A percentile compares a stretch with the other conserved stretches of the same genome.
These are phyloP conservation scores for Cryptoblepharus egeriae DNA, from an alignment of 2,797 vertebrate genomes.

Conservation along the genomic window DNA sequence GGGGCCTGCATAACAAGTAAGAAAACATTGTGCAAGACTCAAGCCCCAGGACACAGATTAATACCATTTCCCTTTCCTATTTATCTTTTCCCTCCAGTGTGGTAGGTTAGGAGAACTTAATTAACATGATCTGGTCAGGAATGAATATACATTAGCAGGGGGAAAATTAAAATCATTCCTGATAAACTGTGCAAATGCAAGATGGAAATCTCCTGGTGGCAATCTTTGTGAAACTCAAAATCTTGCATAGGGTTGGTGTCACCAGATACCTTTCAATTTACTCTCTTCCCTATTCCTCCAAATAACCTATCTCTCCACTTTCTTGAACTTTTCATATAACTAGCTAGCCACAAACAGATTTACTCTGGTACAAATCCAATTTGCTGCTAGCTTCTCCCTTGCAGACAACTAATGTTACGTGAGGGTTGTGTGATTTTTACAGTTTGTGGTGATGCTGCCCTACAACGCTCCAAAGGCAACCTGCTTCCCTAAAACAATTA, in stretches of 20 bases:
- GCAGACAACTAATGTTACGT: neutral
- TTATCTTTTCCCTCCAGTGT: neutral
- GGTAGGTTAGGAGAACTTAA: neutral
- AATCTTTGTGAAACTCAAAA: too few species aligned
- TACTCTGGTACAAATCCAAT: neutral
- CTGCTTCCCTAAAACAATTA: neutral
- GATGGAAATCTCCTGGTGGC: neutral
- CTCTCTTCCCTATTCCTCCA: neutral
- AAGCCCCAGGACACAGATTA: neutral
- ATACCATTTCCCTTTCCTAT: neutral
- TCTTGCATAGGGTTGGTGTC: too few species aligned
- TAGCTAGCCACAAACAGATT: neutral
- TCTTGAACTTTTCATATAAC: neutral
- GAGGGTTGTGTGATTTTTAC: neutral
- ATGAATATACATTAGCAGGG: neutral
- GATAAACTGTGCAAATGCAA: neutral
- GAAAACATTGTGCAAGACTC: slow-evolving; percentile 16
- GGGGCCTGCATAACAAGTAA: neutral
- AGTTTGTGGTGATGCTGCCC: neutral
- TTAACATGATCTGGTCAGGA: neutral
- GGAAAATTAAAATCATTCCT: neutral
- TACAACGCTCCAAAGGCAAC: neutral
- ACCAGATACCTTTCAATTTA: neutral
- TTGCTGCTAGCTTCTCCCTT: neutral
- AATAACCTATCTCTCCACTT: neutral